Evolutionary conservation across 2,888 invertebrate genomes (phyloP).

Genomic region (Ophioninae sp.): DNA sequence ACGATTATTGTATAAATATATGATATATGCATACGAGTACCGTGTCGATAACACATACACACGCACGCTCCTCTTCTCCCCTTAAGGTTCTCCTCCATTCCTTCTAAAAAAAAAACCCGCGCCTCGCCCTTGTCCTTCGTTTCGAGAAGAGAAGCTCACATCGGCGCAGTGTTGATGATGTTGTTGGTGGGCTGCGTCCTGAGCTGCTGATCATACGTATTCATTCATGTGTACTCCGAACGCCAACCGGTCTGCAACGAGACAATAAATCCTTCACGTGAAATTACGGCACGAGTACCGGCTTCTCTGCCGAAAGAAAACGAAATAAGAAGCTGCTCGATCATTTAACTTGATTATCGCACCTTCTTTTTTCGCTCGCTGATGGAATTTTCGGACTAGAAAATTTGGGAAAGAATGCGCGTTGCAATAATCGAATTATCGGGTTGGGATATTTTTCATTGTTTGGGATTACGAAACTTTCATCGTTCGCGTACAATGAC

Average conservation of each 20-base stretch:
- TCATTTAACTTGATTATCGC: not conserved
- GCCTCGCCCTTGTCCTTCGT: not conserved
- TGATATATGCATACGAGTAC: conserved; percentile 64
- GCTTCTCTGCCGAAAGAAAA: not conserved
- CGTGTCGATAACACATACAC: conserved; percentile 56
- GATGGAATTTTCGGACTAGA: no score
- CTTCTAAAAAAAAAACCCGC: not conserved
- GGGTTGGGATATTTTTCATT: not conserved
- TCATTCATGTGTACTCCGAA: conserved; percentile 95
- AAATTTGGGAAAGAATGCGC: no score
- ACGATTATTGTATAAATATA: conserved; percentile 64
- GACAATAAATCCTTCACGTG: conserved; percentile 59
- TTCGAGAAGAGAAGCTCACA: conserved; percentile 67
- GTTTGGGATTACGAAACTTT: no score
- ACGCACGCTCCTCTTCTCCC: conserved; percentile 39
- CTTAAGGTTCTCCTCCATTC: conserved; percentile 13
- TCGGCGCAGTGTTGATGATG: conserved; percentile 62
- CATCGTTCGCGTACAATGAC: no score
- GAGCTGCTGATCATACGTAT: conserved; percentile 80
- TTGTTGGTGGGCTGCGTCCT: conserved; percentile 77
- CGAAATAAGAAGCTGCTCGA: not conserved
- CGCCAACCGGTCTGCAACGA: conserved; percentile 93
- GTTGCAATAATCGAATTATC: no score
- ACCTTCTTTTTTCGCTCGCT: no score
- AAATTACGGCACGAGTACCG: not conserved